A percentile compares a stretch with the other conserved stretches of the same genome.
These are phyloP conservation scores for Helicoverpa armigera DNA, from an alignment of 1,140 invertebrate genomes.

Conservation along the genomic window DNA sequence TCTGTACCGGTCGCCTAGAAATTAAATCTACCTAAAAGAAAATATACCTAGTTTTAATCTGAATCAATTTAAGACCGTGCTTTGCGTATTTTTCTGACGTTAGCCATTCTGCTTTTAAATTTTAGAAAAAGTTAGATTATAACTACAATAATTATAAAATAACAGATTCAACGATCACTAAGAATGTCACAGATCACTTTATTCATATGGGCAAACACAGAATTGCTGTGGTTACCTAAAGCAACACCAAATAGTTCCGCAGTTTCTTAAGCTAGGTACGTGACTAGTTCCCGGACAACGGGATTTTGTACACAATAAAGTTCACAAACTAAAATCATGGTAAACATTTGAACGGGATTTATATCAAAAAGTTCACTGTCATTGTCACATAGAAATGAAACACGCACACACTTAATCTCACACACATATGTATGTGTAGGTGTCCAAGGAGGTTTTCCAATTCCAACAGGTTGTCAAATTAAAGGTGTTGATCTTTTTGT, in stretches of 20 bases:
- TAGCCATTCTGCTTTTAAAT: too few species aligned
- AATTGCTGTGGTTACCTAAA: neutral
- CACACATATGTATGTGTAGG: neutral
- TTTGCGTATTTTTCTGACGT: too few species aligned
- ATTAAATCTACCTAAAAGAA: too few species aligned
- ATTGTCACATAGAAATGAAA: neutral
- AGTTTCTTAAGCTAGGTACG: neutral
- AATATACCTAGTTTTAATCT: too few species aligned
- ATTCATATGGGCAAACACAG: neutral
- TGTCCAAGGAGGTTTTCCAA: neutral
- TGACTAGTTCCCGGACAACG: neutral
- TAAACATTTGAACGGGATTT: neutral
- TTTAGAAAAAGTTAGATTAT: too few species aligned
- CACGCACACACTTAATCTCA: neutral
- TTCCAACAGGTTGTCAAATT: neutral
- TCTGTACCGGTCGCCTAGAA: too few species aligned
- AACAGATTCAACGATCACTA: too few species aligned
- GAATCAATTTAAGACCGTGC: too few species aligned
- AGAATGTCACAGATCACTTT: too few species aligned
- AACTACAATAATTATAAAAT: too few species aligned
- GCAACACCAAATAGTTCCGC: neutral
- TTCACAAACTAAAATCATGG: slow-evolving; percentile 3
- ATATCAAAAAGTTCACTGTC: neutral
- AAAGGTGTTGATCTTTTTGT: too few species aligned
- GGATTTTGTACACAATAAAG: slow-evolving; percentile 19